Evolutionary conservation across 2,888 invertebrate genomes (phyloP).

Genomic region (Apantesis nais): DNA sequence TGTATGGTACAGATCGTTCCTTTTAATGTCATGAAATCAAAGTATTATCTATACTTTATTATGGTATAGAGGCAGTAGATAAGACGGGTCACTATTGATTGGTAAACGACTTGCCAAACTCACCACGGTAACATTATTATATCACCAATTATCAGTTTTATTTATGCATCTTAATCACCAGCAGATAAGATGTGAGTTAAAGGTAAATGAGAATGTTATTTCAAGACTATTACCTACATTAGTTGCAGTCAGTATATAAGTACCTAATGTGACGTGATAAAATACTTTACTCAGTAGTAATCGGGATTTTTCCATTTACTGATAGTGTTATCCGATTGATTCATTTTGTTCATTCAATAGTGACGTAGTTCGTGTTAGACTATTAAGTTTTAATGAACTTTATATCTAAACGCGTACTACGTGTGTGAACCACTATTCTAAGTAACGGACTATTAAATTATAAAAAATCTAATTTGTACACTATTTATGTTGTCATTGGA

Average conservation of each 20-base stretch:
- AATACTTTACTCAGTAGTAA: background rate
- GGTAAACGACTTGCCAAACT: background rate
- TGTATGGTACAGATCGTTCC: background rate
- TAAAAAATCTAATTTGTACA: too few relatives aligned
- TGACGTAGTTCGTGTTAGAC: background rate
- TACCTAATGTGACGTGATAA: background rate
- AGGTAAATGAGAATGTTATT: background rate
- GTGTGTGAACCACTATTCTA: too few relatives aligned
- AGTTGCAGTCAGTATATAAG: background rate
- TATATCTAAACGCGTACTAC: too few relatives aligned
- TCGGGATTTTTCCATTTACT: background rate
- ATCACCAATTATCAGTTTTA: background rate
- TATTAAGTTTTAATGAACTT: background rate
- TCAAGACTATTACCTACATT: background rate
- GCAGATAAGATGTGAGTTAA: background rate
- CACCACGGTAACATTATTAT: background rate
- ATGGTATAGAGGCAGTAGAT: background rate
- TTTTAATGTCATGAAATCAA: background rate
- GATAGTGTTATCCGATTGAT: background rate
- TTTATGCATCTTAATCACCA: background rate
- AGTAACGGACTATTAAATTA: too few relatives aligned
- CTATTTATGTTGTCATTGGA: too few relatives aligned
- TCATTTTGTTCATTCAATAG: background rate
- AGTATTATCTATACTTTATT: background rate
- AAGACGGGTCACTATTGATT: background rate